Evolutionary conservation across 2,113 vertebrate species (phyloP).

Genomic region (Megaceryle torquata): DNA sequence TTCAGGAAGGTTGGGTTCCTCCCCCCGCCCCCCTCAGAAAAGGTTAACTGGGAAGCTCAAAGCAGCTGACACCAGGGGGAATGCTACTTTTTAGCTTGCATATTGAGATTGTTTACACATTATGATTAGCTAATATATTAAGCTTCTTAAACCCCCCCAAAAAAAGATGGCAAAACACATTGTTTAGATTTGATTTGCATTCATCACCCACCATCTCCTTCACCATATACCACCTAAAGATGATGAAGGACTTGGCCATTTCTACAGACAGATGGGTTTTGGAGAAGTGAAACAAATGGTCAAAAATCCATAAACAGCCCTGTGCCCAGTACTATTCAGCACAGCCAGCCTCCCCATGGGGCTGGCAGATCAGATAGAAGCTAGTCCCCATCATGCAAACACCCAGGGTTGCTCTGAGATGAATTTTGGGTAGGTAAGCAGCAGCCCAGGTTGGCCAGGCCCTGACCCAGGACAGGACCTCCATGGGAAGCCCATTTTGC

Average conservation of each 20-base stretch:
- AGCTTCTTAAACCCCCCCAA: not conserved
- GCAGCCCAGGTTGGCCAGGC: not conserved
- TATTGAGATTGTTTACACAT: not conserved
- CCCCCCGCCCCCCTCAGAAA: not conserved
- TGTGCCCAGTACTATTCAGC: not conserved
- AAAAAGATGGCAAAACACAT: not conserved
- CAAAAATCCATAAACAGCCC: not conserved
- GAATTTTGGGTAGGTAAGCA: not conserved
- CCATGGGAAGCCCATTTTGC: fast-evolving
- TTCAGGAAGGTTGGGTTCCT: not conserved
- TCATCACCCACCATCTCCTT: not conserved
- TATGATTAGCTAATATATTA: not conserved
- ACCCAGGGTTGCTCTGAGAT: not conserved
- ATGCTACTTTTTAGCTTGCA: not conserved
- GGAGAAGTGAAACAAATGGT: not conserved
- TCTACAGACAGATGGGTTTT: not conserved
- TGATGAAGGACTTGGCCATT: not conserved
- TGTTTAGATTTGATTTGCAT: not conserved
- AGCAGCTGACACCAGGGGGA: not conserved
- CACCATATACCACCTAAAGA: fast-evolving
- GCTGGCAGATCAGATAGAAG: not conserved
- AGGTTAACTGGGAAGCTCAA: not conserved
- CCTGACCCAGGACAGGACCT: not conserved
- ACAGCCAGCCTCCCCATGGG: not conserved
- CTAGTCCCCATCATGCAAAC: fast-evolving